Base-by-base conservation (phyloP, 2,888 invertebrate genomes). In the Scaptomyza tumidula region DNA sequence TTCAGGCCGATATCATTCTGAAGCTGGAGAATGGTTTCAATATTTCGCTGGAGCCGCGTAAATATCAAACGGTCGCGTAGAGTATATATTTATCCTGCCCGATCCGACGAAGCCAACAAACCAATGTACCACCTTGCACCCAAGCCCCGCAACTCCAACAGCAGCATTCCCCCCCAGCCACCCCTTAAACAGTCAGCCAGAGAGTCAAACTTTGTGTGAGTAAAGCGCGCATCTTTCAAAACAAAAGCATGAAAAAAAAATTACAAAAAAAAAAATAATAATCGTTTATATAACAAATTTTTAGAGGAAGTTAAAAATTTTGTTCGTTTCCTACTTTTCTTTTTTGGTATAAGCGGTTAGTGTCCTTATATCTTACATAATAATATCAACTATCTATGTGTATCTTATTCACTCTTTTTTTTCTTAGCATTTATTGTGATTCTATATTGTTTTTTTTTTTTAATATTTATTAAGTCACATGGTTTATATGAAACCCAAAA, bases 21-120 rank as follows among this genome's bases (percentile, higher is more conserved):
- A 96, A 96, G 92, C 93, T 96, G 60, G 93, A 94, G 24, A 95
- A 96, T 71, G 96, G 96, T 1, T 96, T 96, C 91, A 94, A 93
- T 77, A 93, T 96, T 56, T 93, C 93, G 71, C 92, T 96, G 57
- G 95, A 95, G 87, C 95, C 95, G 0, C 94, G 96, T 55, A 74
- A 79, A 56, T 84, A 89, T 16, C 62, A 68, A 6, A 74, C 70
- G 16, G 77, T 69, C 6, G 89, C 89, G 50, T 87, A 79, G 2
- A 53, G 58, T 45, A 43, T 45, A 14, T 56, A 13, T 61, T 14
- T 45, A 50, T 11, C 16, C 19, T 35, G 11, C 14, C 9, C 3
- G 39, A 39, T 39, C 39, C 39, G 14, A 39, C 7, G 37, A 14
- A 39, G 35, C 4, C 35, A 35, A 37, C 37, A 3, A 37, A n/a